These are phyloP conservation scores for Hepsetus odoe DNA, from an alignment of 2,113 vertebrate genomes.

Conservation along the genomic window DNA sequence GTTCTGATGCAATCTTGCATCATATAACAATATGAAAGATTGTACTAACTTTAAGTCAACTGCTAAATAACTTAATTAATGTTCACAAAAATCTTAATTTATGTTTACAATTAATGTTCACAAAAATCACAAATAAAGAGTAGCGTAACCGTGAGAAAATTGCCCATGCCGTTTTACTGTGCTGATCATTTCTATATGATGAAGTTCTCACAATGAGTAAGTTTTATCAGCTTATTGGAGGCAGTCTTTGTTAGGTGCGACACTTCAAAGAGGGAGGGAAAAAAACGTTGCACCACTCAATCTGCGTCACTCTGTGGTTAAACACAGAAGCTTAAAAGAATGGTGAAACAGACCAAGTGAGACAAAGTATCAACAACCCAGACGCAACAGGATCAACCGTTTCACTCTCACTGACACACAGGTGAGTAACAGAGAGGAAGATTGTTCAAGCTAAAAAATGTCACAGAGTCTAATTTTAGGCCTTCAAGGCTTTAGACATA, in stretches of 20 bases:
- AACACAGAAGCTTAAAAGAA: constrained; percentile 43
- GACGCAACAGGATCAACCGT: not conserved
- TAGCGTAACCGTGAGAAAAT: not conserved
- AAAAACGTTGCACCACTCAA: not conserved
- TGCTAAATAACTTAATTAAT: not conserved
- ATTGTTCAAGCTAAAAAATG: not conserved
- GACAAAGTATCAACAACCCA: constrained; percentile 3
- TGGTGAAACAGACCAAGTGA: constrained; percentile 35
- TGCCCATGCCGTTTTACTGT: not conserved
- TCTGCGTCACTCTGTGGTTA: constrained; percentile 26
- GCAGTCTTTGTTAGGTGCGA: not conserved
- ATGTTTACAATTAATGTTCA: no score
- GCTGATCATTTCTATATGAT: not conserved
- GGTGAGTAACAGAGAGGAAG: not conserved
- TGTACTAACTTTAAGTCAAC: not conserved
- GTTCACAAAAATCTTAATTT: no score
- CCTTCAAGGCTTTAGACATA: no score
- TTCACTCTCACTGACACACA: not conserved
- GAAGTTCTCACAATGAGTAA: not conserved
- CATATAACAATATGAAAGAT: not conserved
- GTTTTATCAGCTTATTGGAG: not conserved
- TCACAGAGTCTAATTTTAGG: no score
- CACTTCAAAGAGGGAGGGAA: not conserved
- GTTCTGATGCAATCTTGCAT: not conserved
- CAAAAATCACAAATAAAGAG: not conserved